Conservation (phyloP, 1,140 invertebrate species). For the Vollenhovia emeryi region DNA sequence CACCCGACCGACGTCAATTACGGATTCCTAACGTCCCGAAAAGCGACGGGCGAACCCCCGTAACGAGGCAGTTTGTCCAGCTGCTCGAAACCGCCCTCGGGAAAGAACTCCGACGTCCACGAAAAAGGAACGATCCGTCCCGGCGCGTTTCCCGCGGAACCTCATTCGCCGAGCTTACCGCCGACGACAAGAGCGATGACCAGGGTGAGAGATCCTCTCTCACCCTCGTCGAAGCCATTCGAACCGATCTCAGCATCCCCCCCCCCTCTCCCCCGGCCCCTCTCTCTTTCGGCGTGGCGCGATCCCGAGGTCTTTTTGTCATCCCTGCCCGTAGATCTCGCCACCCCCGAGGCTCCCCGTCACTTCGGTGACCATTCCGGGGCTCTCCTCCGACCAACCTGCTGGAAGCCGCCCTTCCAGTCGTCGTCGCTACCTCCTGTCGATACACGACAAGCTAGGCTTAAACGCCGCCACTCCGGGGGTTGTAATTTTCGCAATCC, state of each 20-base stretch:
- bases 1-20: constrained; percentile 24
- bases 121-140: constrained; percentile 58
- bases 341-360: constrained; percentile 66
- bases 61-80: constrained; percentile 49
- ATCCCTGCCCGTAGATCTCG: constrained; percentile 79
- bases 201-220: constrained; percentile 68
- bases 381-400: constrained; percentile 55
- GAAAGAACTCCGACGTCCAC: constrained; percentile 60
- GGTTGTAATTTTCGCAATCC: constrained; percentile 84
- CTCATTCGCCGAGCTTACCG: constrained; percentile 62
- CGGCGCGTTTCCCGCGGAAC: constrained; percentile 44
- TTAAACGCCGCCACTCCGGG: constrained; percentile 79
- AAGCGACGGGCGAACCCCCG: constrained; percentile 47
- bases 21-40: constrained; percentile 51
- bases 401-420: constrained; percentile 61
- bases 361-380: constrained; percentile 77
- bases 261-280: not conserved
- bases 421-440: constrained; percentile 61
- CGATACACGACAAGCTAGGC: constrained; percentile 78
- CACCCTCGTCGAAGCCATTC: constrained; percentile 63
- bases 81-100: constrained; percentile 5
- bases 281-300: constrained; percentile 54
- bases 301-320: constrained; percentile 78
- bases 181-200: constrained; percentile 74
- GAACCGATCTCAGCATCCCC: constrained; percentile 72